Conservation (phyloP, 1,140 invertebrate species). For the Drosophila lini region DNA sequence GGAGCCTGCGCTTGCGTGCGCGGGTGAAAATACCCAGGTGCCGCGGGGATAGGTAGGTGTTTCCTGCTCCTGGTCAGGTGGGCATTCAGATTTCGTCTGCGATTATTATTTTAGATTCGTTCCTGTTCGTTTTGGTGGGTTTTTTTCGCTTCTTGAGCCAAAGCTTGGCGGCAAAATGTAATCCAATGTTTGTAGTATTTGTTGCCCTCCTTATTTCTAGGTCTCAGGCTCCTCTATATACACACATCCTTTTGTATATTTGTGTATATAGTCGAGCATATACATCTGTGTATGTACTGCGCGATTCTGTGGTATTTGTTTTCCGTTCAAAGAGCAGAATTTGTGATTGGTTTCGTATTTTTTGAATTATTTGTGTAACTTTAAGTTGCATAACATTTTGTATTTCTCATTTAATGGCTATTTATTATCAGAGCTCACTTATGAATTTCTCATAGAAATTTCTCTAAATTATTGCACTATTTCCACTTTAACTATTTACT, state of each 20-base stretch:
- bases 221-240: slow-evolving; percentile 35
- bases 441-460: slow-evolving; percentile 76
- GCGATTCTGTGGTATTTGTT: slow-evolving; percentile 4
- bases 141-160: slow-evolving; percentile 3
- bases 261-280: not conserved
- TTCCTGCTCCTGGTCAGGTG: slow-evolving; percentile 17
- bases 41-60: slow-evolving; percentile 11
- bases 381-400: slow-evolving; percentile 44
- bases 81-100: slow-evolving; percentile 23
- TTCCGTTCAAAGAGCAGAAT: not conserved
- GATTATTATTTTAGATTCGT: slow-evolving; percentile 13
- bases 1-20: slow-evolving; percentile 57
- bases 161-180: slow-evolving; percentile 39
- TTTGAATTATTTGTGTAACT: slow-evolving; percentile 39
- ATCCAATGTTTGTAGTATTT: slow-evolving; percentile 5
- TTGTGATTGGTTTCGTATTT: slow-evolving; percentile 12
- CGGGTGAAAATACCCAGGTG: slow-evolving; percentile 25
- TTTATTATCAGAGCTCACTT: slow-evolving; percentile 51
- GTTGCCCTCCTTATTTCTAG: slow-evolving; percentile 22
- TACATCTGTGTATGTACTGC: slow-evolving; percentile 1
- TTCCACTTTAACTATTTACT: slow-evolving; percentile 45
- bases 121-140: slow-evolving; percentile 45
- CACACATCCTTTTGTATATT: slow-evolving; percentile 20
- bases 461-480: slow-evolving; percentile 74
- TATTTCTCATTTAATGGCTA: slow-evolving; percentile 24